These are phyloP conservation scores for Rugalucina vietnamica DNA, from an alignment of 2,888 invertebrate species.

Conservation along the genomic window DNA sequence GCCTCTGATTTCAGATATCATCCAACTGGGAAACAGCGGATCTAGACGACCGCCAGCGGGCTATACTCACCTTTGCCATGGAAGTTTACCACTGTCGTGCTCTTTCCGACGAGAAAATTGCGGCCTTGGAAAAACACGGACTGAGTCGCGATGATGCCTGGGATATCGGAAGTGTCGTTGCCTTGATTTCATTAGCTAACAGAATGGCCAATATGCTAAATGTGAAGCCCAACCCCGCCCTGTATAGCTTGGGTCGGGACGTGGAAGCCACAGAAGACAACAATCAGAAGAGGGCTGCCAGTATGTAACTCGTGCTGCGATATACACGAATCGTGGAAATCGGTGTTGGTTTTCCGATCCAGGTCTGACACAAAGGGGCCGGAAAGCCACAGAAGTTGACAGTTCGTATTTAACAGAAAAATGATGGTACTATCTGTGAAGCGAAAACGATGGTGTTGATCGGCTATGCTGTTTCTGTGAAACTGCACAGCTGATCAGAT, in stretches of 20 bases:
- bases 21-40: slow-evolving; percentile 75
- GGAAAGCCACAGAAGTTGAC: too few relatives aligned
- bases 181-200: slow-evolving; percentile 78
- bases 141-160: slow-evolving; percentile 76
- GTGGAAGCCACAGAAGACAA: not conserved
- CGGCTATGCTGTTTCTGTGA: too few relatives aligned
- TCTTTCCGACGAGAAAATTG: slow-evolving; percentile 66
- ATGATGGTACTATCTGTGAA: too few relatives aligned
- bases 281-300: too few relatives aligned
- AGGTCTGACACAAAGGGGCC: too few relatives aligned
- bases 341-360: too few relatives aligned
- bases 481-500: too few relatives aligned
- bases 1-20: slow-evolving; percentile 66
- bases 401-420: too few relatives aligned
- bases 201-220: slow-evolving; percentile 75
- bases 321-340: too few relatives aligned
- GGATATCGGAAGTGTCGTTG: slow-evolving; percentile 78
- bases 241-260: slow-evolving; percentile 76
- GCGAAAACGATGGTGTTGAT: too few relatives aligned
- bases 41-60: slow-evolving; percentile 71
- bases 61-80: slow-evolving; percentile 77
- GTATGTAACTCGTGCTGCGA: too few relatives aligned
- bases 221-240: slow-evolving; percentile 78
- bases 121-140: slow-evolving; percentile 70
- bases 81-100: slow-evolving; percentile 70